A percentile compares a stretch with the other conserved stretches of the same genome.
phyloP scores from a whole-genome alignment of 2,797 vertebrate genomes.

The Moxostoma hubbsi region DNA sequence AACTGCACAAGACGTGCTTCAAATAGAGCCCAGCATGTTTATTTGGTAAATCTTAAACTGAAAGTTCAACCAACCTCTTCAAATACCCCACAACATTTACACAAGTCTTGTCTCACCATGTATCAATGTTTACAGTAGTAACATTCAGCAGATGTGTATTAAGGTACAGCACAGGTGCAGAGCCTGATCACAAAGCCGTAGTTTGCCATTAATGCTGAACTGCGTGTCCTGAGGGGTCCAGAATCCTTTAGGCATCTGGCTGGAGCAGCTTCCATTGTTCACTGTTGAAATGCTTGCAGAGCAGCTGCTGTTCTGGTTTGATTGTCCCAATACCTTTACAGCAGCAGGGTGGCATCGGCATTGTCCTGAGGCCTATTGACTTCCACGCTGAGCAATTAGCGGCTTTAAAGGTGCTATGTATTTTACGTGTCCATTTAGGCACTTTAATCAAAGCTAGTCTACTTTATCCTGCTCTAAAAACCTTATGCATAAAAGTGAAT shows the following conservation, averaged over 20 bases:
- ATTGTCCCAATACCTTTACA: constrained; percentile 45
- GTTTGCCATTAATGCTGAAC: constrained; percentile 46
- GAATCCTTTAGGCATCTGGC: constrained; percentile 55
- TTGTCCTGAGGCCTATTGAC: constrained; percentile 43
- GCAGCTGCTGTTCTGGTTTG: constrained; percentile 54
- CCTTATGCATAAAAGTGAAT: constrained; percentile 15
- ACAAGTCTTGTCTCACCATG: constrained; percentile 15
- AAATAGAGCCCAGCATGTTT: too few species aligned
- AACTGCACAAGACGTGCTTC: too few species aligned
- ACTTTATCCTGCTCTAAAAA: not conserved
- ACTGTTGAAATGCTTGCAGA: constrained; percentile 50
- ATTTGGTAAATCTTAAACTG: constrained; percentile 1
- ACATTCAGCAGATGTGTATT: constrained; percentile 46
- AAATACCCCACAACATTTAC: constrained; percentile 13
- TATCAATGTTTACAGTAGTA: constrained; percentile 36
- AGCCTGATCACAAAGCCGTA: constrained; percentile 40
- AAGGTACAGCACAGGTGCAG: constrained; percentile 51
- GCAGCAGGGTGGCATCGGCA: constrained; percentile 47
- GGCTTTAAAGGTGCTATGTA: constrained; percentile 29
- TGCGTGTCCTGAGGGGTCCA: constrained; percentile 47
- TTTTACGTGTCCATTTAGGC: constrained; percentile 29
- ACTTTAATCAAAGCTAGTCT: constrained; percentile 20
- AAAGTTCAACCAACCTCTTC: constrained; percentile 26
- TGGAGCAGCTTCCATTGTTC: constrained; percentile 53
- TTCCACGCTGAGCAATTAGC: constrained; percentile 31